Percentiles rank a stretch among this genome's conserved stretches.
Conservation (phyloP, 2,797 vertebrate genomes). For the Thaleichthys pacificus region DNA sequence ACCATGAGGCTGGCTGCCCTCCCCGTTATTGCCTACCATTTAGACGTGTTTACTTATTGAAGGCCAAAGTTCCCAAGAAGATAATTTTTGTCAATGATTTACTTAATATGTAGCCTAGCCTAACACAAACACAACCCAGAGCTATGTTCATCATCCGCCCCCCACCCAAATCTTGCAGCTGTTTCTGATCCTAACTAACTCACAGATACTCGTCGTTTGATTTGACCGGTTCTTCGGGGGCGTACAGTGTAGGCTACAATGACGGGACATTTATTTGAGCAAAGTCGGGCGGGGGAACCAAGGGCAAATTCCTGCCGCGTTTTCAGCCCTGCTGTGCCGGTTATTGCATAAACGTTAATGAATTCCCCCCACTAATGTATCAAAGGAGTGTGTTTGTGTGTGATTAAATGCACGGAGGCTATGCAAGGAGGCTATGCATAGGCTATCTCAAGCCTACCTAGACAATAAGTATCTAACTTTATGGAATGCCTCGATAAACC, state of each 20-base stretch:
- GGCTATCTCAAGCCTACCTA: background rate
- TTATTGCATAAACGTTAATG: slow-evolving; percentile 50
- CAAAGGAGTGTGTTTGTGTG: background rate
- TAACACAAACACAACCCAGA: slow-evolving; percentile 24
- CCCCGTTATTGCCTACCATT: slow-evolving; percentile 1
- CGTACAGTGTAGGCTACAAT: slow-evolving; percentile 16
- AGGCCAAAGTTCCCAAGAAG: slow-evolving; percentile 56
- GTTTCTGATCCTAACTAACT: background rate
- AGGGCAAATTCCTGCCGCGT: slow-evolving; percentile 57
- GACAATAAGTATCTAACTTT: background rate
- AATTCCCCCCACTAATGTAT: slow-evolving; percentile 24
- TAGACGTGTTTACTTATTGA: slow-evolving; percentile 37
- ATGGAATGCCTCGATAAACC: background rate
- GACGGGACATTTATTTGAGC: slow-evolving; percentile 20
- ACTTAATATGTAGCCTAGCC: slow-evolving; percentile 15
- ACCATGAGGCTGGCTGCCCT: background rate
- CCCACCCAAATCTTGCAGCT: background rate
- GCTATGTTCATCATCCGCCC: background rate
- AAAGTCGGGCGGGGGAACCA: slow-evolving; percentile 20
- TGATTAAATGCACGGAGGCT: background rate
- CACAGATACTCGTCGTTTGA: slow-evolving; percentile 9
- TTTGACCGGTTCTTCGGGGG: slow-evolving; percentile 5
- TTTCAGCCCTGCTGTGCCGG: slow-evolving; percentile 50
- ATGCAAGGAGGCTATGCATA: background rate
- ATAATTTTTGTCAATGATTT: slow-evolving; percentile 43